Conservation (phyloP, 1,140 invertebrate genomes). For the Aphelinus atriplicis region DNA sequence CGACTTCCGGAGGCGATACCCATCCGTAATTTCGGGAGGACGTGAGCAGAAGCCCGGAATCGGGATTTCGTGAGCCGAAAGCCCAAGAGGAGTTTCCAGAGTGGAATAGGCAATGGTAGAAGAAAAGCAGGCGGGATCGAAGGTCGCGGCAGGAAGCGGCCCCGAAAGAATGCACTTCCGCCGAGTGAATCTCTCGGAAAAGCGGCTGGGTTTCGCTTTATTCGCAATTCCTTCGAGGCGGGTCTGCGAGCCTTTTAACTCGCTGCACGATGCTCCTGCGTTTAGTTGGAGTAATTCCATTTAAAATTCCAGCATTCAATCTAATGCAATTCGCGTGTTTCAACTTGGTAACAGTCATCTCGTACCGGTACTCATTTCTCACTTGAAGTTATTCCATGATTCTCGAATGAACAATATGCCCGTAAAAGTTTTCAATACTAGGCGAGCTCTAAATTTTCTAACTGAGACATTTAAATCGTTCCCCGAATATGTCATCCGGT, state of each 20-base stretch:
- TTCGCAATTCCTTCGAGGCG: not conserved
- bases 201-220: not conserved
- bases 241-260: too few relatives aligned
- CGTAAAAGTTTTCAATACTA: too few relatives aligned
- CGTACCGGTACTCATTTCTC: too few relatives aligned
- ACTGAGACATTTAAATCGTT: not conserved
- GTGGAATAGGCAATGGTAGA: not conserved
- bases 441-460: too few relatives aligned
- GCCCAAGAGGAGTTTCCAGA: not conserved
- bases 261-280: too few relatives aligned
- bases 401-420: too few relatives aligned
- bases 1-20: slow-evolving; percentile 16
- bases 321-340: too few relatives aligned
- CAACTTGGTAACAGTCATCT: too few relatives aligned
- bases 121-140: slow-evolving; percentile 23
- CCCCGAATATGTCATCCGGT: not conserved
- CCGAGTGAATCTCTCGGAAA: slow-evolving; percentile 10
- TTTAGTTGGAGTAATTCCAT: too few relatives aligned
- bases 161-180: slow-evolving; percentile 36
- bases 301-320: too few relatives aligned
- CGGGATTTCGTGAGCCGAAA: slow-evolving; percentile 41
- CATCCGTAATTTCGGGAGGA: slow-evolving; percentile 37
- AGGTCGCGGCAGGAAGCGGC: slow-evolving; percentile 24
- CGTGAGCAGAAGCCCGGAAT: slow-evolving; percentile 47
- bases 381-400: too few relatives aligned